Conservation (phyloP, 2,797 vertebrate species). For the Choloepus didactylus region DNA sequence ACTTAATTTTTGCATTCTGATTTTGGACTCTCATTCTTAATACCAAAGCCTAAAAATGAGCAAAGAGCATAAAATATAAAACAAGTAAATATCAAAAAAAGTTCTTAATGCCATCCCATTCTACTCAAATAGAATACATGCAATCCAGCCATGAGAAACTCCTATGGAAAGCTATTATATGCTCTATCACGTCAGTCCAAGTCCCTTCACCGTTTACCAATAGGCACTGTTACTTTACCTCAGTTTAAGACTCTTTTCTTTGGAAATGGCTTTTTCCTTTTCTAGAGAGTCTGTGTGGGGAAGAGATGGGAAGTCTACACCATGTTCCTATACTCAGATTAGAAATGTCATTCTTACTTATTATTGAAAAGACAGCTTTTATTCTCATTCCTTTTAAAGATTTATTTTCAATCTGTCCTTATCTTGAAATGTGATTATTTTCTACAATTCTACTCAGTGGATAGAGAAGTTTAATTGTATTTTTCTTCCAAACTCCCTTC, state of each 20-base stretch:
- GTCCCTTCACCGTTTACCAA: neutral
- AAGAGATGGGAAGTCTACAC: neutral
- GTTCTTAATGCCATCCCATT: neutral
- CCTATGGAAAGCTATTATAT: constrained; percentile 61
- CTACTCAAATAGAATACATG: constrained; percentile 53
- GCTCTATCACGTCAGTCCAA: neutral
- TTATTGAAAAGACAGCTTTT: neutral
- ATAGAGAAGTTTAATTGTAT: neutral
- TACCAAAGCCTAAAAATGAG: constrained; percentile 26
- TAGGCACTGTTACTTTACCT: neutral
- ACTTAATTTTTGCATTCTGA: neutral
- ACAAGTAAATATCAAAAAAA: constrained; percentile 64
- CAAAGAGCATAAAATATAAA: constrained; percentile 58
- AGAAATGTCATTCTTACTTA: neutral
- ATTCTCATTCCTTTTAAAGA: neutral
- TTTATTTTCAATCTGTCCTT: neutral
- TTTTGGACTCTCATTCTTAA: neutral
- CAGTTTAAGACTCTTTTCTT: neutral
- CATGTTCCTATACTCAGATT: neutral
- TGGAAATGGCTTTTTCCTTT: neutral
- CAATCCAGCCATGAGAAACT: neutral
- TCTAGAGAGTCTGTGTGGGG: neutral
- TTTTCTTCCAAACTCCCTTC: neutral
- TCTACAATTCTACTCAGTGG: neutral
- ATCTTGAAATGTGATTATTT: neutral